Percentiles rank a stretch among this genome's conserved stretches.
phyloP scores from a whole-genome alignment of 2,888 invertebrate genomes.

The Dryadula phaetusa region DNA sequence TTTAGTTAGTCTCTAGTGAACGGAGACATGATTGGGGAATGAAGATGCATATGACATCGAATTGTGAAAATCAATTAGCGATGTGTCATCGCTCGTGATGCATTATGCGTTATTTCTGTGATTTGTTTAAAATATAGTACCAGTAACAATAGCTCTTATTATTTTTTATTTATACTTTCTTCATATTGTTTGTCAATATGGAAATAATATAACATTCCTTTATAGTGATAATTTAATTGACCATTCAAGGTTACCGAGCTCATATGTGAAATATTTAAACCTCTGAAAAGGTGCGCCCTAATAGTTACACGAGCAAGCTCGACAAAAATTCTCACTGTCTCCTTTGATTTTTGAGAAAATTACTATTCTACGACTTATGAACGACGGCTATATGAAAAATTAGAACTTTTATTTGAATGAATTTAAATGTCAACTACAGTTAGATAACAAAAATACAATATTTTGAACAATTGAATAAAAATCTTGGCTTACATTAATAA shows the following conservation, averaged over 20 bases:
- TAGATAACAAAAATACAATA: too few species aligned
- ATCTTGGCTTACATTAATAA: too few species aligned
- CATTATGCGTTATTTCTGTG: constrained; percentile 16
- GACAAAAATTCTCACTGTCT: too few species aligned
- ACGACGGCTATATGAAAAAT: too few species aligned
- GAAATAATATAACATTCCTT: background rate
- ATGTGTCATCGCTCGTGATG: constrained; percentile 44
- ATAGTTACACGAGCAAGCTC: too few species aligned
- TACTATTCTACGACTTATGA: too few species aligned
- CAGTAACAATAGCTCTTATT: background rate
- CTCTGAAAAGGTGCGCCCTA: too few species aligned
- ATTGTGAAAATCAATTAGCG: constrained; percentile 53
- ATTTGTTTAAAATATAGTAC: constrained; percentile 30
- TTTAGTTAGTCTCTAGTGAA: constrained; percentile 30
- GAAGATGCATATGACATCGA: constrained; percentile 49
- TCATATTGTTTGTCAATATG: constrained; percentile 1
- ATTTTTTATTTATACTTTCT: background rate
- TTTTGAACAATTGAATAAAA: too few species aligned
- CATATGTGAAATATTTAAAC: too few species aligned
- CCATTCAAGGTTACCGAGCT: background rate
- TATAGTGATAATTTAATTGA: background rate
- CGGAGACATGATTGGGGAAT: constrained; percentile 59
- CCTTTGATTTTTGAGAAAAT: too few species aligned
- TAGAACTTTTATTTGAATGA: too few species aligned
- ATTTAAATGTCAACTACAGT: too few species aligned